phyloP scores from a whole-genome alignment of 2,113 vertebrate genomes.

The Xerus inauris region DNA sequence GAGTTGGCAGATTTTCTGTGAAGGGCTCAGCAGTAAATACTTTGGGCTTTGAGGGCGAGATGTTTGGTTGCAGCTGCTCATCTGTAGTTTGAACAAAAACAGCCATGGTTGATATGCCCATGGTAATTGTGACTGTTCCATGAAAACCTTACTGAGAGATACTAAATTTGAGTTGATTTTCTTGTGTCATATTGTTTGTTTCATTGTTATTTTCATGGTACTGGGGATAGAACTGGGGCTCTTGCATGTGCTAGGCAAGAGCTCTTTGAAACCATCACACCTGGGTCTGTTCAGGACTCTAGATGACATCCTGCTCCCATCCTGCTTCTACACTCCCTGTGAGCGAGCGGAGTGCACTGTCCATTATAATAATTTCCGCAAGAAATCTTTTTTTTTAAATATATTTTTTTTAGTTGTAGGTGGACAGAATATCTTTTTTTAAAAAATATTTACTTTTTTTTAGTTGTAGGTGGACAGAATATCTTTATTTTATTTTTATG shows the following conservation, averaged over 20 bases:
- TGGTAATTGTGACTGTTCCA: neutral
- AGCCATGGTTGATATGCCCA: neutral
- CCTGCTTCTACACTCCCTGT: neutral
- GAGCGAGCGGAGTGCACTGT: neutral
- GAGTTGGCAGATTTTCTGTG: neutral
- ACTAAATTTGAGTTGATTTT: neutral
- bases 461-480: no score
- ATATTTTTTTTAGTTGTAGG: no score
- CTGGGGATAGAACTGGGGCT: no score
- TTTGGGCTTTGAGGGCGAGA: neutral
- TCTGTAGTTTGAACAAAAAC: neutral
- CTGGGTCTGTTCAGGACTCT: neutral
- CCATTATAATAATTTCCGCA: neutral
- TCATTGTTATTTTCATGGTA: neutral
- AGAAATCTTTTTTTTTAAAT: neutral
- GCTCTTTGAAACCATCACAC: neutral
- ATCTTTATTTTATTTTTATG: no score
- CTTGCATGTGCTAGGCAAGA: no score
- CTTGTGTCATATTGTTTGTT: neutral
- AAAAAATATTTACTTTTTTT: no score
- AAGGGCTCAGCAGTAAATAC: neutral
- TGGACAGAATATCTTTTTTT: no score
- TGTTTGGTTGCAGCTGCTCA: fast-evolving
- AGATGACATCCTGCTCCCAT: neutral
- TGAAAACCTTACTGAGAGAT: neutral